phyloP scores from a whole-genome alignment of 23 tunicate genomes.

The Oikopleura dioica region DNA sequence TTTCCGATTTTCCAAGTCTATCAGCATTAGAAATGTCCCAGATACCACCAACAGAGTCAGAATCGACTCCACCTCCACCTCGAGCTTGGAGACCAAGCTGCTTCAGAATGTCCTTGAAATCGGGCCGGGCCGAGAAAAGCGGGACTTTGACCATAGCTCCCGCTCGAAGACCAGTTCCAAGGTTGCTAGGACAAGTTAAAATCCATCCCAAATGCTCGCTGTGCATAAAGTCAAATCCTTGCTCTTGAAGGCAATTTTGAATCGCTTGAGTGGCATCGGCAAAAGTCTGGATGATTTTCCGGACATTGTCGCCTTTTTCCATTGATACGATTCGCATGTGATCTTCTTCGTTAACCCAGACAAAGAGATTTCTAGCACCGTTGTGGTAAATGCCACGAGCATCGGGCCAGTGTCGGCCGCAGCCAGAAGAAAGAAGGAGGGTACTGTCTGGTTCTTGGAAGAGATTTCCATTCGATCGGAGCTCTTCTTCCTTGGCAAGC shows the following conservation, averaged over 20 bases:
- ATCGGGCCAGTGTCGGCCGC: slow-evolving; percentile 9
- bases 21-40: slow-evolving; percentile 15
- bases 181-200: slow-evolving; percentile 64
- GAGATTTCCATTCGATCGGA: neutral
- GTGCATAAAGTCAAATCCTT: slow-evolving; percentile 46
- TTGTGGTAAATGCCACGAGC: slow-evolving; percentile 11
- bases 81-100: slow-evolving; percentile 19
- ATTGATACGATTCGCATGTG: slow-evolving; percentile 6
- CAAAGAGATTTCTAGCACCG: neutral
- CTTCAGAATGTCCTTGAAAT: slow-evolving; percentile 14
- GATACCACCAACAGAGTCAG: slow-evolving; percentile 11
- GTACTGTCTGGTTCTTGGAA: slow-evolving; percentile 12
- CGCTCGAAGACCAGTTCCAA: slow-evolving; percentile 51
- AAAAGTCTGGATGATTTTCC: slow-evolving; percentile 37
- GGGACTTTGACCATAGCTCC: slow-evolving; percentile 18
- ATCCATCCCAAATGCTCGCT: slow-evolving; percentile 68
- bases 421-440: neutral
- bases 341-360: slow-evolving; percentile 13
- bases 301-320: slow-evolving; percentile 46
- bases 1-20: slow-evolving; percentile 20
- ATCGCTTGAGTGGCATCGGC: slow-evolving; percentile 1
- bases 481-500: neutral
- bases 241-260: slow-evolving; percentile 16
- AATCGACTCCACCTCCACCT: slow-evolving; percentile 23
- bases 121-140: slow-evolving; percentile 20